phyloP scores from a whole-genome alignment of 1,140 invertebrate species.

The Brachionus rotundiformis region DNA sequence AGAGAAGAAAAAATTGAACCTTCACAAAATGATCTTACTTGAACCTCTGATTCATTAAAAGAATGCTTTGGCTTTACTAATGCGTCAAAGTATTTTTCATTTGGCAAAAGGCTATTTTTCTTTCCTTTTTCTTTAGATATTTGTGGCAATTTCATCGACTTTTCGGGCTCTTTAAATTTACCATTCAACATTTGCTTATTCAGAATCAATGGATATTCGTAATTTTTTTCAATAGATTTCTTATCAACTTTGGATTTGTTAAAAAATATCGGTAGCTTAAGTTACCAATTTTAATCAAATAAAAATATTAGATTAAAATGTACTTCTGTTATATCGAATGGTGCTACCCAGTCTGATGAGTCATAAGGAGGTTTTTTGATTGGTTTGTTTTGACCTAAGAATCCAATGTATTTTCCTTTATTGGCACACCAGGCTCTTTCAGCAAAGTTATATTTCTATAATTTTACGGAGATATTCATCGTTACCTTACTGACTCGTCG shows the following conservation, averaged over 20 bases:
- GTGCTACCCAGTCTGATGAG: conserved; percentile 55
- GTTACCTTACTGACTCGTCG: conserved; percentile 63
- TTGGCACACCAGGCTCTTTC: conserved; percentile 60
- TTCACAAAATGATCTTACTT: neutral
- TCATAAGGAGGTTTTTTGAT: conserved; percentile 58
- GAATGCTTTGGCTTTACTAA: conserved; percentile 30
- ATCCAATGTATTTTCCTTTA: conserved; percentile 61
- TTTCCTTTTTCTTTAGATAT: neutral
- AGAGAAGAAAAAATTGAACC: conserved; percentile 42
- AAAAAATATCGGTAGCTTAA: neutral
- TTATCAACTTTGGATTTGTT: neutral
- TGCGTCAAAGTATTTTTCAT: conserved; percentile 39
- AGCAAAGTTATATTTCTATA: no score
- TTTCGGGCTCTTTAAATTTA: neutral
- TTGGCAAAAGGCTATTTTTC: neutral
- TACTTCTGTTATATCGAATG: conserved; percentile 63
- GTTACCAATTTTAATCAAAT: neutral
- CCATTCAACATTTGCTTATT: neutral
- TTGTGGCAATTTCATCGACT: neutral
- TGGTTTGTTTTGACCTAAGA: conserved; percentile 59
- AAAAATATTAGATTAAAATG: neutral
- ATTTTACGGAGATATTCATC: no score
- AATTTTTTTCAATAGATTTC: conserved; percentile 36
- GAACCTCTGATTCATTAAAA: conserved; percentile 17
- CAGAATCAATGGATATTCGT: conserved; percentile 27